phyloP scores from a whole-genome alignment of 2,113 vertebrate species.

The Gavia stellata region DNA sequence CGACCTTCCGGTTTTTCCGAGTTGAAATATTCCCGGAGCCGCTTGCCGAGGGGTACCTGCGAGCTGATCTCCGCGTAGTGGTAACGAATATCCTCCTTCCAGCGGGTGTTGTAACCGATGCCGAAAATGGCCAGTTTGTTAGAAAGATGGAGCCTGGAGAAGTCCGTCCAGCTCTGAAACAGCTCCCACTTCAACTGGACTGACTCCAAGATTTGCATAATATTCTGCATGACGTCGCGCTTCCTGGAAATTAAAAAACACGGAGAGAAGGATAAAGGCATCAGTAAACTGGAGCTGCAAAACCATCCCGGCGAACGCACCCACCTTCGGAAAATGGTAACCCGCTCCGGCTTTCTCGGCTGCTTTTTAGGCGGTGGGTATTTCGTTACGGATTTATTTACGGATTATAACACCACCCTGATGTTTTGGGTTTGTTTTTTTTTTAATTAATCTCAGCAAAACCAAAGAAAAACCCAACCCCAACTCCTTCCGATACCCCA shows the following conservation, averaged over 20 bases:
- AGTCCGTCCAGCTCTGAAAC: slow-evolving; percentile 97
- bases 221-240: slow-evolving; percentile 89
- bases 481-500: background rate
- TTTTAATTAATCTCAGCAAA: background rate
- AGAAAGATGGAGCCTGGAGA: slow-evolving; percentile 93
- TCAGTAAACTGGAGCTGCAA: background rate
- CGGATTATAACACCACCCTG: no score
- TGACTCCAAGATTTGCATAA: slow-evolving; percentile 92
- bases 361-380: fast-evolving
- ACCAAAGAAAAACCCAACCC: background rate
- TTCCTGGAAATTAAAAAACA: slow-evolving; percentile 66
- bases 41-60: slow-evolving; percentile 92
- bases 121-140: slow-evolving; percentile 98
- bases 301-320: fast-evolving
- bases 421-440: background rate
- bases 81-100: slow-evolving; percentile 95
- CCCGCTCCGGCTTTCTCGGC: no score
- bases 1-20: slow-evolving; percentile 93
- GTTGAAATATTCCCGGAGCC: slow-evolving; percentile 96
- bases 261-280: background rate
- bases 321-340: background rate
- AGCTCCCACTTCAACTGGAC: slow-evolving; percentile 97
- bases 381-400: no score
- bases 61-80: slow-evolving; percentile 98
- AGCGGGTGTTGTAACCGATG: slow-evolving; percentile 95